phyloP scores from a whole-genome alignment of 2,113 vertebrate genomes.

The Albula goreensis region DNA sequence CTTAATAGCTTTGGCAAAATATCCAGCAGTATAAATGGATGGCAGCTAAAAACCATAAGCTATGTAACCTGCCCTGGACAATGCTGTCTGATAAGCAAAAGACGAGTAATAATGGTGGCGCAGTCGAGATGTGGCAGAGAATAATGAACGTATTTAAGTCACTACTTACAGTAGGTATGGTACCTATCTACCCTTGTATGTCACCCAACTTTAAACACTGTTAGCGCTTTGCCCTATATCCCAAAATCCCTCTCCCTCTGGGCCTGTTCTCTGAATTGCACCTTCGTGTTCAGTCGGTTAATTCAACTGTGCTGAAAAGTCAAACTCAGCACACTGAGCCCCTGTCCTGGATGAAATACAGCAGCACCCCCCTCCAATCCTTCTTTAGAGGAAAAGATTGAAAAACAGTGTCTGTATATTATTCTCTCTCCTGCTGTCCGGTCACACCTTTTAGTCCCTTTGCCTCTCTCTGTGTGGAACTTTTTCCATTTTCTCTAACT shows the following conservation, averaged over 20 bases:
- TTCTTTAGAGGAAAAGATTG: background rate
- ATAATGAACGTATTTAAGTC: background rate
- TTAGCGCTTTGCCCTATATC: background rate
- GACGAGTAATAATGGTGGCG: background rate
- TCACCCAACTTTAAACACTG: background rate
- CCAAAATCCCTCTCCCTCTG: background rate
- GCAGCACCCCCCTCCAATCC: background rate
- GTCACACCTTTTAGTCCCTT: background rate
- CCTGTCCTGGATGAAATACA: conserved; percentile 18
- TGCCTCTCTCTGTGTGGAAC: background rate
- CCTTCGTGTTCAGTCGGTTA: background rate
- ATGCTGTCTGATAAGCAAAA: background rate
- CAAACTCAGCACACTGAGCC: conserved; percentile 14
- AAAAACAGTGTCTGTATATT: background rate
- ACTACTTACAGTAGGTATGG: background rate
- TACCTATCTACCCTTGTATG: background rate
- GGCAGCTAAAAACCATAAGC: background rate
- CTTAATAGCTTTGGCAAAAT: background rate
- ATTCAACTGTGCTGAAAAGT: background rate
- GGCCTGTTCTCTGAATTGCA: conserved; percentile 17
- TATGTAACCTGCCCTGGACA: background rate
- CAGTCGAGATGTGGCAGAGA: background rate
- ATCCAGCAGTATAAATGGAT: background rate
- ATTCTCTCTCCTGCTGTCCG: background rate
- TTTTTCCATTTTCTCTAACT: conserved; percentile 1